A percentile compares a stretch with the other conserved stretches of the same genome.
phyloP scores from a whole-genome alignment of 2,888 invertebrate species.

The Pseudococcus longispinus region DNA sequence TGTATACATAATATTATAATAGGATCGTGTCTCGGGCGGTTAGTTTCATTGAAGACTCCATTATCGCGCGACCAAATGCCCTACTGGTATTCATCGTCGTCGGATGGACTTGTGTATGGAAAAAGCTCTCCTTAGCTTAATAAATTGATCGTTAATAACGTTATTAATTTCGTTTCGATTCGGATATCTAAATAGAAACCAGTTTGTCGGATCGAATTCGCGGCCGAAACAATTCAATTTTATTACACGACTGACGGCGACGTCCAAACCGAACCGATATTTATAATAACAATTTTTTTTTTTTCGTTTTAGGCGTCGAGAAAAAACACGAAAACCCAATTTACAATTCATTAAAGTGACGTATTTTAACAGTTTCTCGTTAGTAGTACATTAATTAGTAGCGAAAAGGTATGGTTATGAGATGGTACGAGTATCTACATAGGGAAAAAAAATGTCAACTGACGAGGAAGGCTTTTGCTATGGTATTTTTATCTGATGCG shows the following conservation, averaged over 20 bases:
- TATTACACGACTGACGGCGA: neutral
- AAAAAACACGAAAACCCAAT: slow-evolving; percentile 54
- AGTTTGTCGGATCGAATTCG: neutral
- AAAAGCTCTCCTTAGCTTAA: neutral
- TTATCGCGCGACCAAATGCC: neutral
- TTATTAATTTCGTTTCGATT: slow-evolving; percentile 7
- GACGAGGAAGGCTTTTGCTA: slow-evolving; percentile 23
- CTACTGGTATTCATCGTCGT: neutral
- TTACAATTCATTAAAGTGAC: slow-evolving; percentile 53
- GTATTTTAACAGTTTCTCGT: slow-evolving; percentile 53
- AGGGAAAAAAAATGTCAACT: slow-evolving; percentile 51
- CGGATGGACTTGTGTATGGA: neutral
- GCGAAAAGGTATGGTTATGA: slow-evolving; percentile 41
- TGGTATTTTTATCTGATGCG: slow-evolving; percentile 47
- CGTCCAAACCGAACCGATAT: neutral
- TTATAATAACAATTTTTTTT: slow-evolving; percentile 23
- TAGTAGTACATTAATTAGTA: slow-evolving; percentile 54
- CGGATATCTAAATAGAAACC: neutral
- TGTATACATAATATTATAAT: neutral
- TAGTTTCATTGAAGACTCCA: neutral
- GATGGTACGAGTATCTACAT: neutral
- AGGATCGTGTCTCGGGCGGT: neutral
- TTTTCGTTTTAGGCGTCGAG: neutral
- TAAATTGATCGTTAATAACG: slow-evolving; percentile 7
- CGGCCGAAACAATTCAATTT: neutral